Evolutionary conservation across 2,113 vertebrate genomes (phyloP).

Genomic region (Gnathonemus echidnorhynchus): DNA sequence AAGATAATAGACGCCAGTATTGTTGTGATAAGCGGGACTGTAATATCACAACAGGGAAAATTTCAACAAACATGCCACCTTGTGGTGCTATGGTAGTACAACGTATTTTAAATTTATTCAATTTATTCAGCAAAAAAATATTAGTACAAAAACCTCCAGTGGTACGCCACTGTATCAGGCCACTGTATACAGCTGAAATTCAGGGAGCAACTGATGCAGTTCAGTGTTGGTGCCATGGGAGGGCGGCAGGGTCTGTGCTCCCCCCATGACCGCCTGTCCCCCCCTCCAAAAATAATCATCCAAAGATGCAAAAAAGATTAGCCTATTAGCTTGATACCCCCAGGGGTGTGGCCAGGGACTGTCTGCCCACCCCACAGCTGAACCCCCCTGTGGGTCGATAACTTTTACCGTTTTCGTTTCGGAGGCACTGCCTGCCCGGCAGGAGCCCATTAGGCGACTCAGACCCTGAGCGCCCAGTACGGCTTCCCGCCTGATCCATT

Average conservation of each 20-base stretch:
- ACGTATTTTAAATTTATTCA: not conserved
- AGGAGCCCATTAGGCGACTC: not conserved
- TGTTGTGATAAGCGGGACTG: not conserved
- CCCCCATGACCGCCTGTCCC: not conserved
- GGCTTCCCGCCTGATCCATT: not conserved
- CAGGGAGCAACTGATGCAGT: not conserved
- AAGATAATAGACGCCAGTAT: not conserved
- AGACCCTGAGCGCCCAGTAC: not conserved
- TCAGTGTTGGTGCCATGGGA: not conserved
- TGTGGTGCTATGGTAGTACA: not conserved
- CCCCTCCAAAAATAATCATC: not conserved
- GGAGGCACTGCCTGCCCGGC: not conserved
- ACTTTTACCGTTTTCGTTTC: not conserved
- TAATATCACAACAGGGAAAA: not conserved
- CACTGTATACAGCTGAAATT: not conserved
- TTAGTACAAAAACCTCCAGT: not conserved
- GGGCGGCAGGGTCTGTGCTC: not conserved
- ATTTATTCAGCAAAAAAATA: not conserved
- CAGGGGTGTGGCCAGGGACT: not conserved
- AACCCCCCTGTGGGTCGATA: not conserved
- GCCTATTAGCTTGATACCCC: not conserved
- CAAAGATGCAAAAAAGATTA: not conserved
- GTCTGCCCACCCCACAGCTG: not conserved
- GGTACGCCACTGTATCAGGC: not conserved
- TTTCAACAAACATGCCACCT: not conserved